Base-by-base conservation (phyloP, 1,140 invertebrate genomes). In the Bemisia tabaci region DNA sequence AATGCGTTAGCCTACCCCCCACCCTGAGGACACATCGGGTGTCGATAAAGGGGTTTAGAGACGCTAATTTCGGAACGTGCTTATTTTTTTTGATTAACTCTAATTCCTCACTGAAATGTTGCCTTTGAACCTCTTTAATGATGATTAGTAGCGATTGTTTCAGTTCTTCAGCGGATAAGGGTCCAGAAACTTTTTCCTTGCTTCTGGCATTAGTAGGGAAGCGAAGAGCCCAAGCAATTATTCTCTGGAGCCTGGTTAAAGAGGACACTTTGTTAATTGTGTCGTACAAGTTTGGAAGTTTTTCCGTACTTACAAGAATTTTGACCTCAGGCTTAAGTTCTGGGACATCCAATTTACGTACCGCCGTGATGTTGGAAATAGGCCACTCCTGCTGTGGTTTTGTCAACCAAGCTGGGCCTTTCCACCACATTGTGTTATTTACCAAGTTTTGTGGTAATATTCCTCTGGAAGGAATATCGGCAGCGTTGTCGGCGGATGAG, bases 11-110 rank as follows among this genome's bases (percentile, higher is more conserved):
- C 59, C 77, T 67, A 9, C 79, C 77, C 9, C 78, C 76, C 9
- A 79, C 77, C 58, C 77, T 68, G 9, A 79, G 12, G 0, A 79
- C 1, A 27, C 71, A 72, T 11, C 70, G 65, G 12, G 69, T 25
- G 64, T 79, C 76, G 2, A 78, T 2, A 69, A 78, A 77, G 23
- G 76, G 64, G 25, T 68, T 68, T 24, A 71, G 39, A 12, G 22
- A 23, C 59, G 11, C 1, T 24, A 64, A 22, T 25, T 61, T 61
- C 22, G 22, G 12, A 61, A n/a, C 22, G n/a, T 5, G 60, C n/a
- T 61, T 12, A 12, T 61, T 61, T 22, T n/a, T 5, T 5, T 61
- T 61, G 60, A 25, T 61, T 5, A 9, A 9, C 17, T 48, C 17
- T 48, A 48, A 9, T 5, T 48, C 33, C 5, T 48, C 17, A 9